Evolutionary conservation across 2,113 vertebrate genomes (phyloP).

Genomic region (Mobula hypostoma): DNA sequence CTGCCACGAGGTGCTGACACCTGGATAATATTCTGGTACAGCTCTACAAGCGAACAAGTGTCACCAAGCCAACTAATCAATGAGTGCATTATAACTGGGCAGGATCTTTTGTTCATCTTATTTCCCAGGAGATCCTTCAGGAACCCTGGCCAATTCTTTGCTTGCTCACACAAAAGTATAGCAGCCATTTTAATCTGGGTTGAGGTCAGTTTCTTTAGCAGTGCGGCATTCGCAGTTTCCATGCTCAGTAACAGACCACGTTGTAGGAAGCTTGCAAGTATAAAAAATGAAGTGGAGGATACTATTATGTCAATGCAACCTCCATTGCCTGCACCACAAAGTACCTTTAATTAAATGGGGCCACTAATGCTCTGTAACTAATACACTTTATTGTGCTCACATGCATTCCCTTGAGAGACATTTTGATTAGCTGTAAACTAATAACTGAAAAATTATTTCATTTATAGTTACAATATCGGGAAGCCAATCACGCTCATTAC

Average conservation of each 20-base stretch:
- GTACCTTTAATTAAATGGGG: background rate
- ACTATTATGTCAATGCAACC: background rate
- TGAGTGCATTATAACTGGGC: background rate
- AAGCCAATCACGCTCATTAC: background rate
- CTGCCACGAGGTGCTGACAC: background rate
- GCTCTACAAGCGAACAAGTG: background rate
- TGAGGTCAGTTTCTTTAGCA: background rate
- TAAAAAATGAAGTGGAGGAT: background rate
- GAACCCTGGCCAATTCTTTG: background rate
- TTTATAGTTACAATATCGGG: background rate
- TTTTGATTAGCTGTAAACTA: constrained; percentile 20
- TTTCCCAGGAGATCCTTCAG: background rate
- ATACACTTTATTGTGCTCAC: background rate
- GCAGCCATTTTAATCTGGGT: background rate
- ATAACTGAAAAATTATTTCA: constrained; percentile 10
- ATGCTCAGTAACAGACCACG: background rate
- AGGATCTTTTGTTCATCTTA: background rate
- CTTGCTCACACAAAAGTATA: too few species aligned
- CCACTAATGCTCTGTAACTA: background rate
- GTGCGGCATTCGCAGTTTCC: too few species aligned
- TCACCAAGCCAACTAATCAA: background rate
- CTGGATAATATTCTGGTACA: too few species aligned
- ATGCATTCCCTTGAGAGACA: background rate
- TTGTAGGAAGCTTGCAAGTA: too few species aligned
- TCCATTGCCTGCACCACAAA: background rate